phyloP scores from a whole-genome alignment of 2,888 invertebrate species.

The Pyrrhosoma nymphula region DNA sequence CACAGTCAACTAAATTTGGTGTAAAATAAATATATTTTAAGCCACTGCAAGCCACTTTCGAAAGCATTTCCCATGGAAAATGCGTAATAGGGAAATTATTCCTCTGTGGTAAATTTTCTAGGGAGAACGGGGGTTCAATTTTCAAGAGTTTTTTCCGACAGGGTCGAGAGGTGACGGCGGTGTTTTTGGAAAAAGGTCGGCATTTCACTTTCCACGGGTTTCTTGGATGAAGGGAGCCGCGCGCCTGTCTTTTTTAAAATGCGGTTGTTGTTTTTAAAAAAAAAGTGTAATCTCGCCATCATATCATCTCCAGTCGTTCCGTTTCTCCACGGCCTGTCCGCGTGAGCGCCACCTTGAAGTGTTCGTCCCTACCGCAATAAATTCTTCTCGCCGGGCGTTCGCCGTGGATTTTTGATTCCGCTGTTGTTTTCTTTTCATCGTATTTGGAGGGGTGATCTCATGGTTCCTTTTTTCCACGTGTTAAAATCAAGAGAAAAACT shows the following conservation, averaged over 20 bases:
- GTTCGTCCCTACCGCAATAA: not conserved
- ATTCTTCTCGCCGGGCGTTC: not conserved
- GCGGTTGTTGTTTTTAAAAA: not conserved
- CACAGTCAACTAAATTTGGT: too few relatives aligned
- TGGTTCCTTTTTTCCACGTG: not conserved
- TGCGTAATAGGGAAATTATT: too few relatives aligned
- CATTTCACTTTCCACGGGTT: not conserved
- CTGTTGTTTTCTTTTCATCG: not conserved
- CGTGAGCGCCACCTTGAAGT: not conserved
- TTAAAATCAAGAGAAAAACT: not conserved
- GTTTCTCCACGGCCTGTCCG: not conserved
- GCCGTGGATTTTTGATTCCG: not conserved
- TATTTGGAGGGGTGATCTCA: not conserved
- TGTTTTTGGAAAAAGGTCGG: not conserved
- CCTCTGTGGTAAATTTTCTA: too few relatives aligned
- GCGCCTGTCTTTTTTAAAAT: not conserved
- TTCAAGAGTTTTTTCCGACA: too few relatives aligned
- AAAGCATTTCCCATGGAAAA: too few relatives aligned
- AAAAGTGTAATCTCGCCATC: too few relatives aligned
- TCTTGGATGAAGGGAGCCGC: not conserved
- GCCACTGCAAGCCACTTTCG: too few relatives aligned
- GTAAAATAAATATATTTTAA: too few relatives aligned
- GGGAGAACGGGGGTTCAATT: too few relatives aligned
- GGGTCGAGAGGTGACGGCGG: not conserved
- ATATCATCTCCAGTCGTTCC: not conserved